phyloP scores from a whole-genome alignment of 35 echinoderm and acorn worm genomes.

The Heliocidaris tuberculata region DNA sequence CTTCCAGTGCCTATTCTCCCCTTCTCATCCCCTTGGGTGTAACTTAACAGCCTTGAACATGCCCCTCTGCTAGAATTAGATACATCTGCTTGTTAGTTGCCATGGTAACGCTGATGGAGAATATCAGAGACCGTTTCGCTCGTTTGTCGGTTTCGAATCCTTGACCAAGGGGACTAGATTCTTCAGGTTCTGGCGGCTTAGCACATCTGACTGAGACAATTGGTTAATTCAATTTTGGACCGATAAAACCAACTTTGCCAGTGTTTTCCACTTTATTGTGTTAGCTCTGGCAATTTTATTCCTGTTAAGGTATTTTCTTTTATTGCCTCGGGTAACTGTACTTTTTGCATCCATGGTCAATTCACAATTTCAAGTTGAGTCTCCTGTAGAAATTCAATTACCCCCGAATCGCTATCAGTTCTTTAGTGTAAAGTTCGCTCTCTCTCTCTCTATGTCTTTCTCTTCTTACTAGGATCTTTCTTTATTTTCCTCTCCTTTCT shows the following conservation, averaged over 20 bases:
- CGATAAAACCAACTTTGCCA: constrained; percentile 15
- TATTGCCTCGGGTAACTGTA: background rate
- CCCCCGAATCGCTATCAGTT: background rate
- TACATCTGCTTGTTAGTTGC: constrained; percentile 47
- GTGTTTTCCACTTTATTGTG: constrained; percentile 19
- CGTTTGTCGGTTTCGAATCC: constrained; percentile 31
- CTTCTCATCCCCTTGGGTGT: constrained; percentile 11
- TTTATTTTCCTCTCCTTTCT: no score
- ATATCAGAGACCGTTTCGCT: background rate
- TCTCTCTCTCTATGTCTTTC: background rate
- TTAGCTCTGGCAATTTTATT: constrained; percentile 23
- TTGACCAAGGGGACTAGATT: constrained; percentile 37
- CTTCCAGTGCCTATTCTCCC: background rate
- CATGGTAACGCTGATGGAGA: constrained; percentile 18
- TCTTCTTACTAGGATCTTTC: no score
- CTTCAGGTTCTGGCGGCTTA: background rate
- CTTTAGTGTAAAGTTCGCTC: background rate
- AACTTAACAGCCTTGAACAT: constrained; percentile 39
- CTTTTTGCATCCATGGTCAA: constrained; percentile 24
- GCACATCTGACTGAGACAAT: constrained; percentile 40
- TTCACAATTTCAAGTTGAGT: background rate
- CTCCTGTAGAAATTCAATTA: background rate
- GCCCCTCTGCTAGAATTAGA: constrained; percentile 35
- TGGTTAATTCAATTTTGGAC: constrained; percentile 41
- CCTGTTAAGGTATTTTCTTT: background rate